Conservation (phyloP, 1,140 invertebrate genomes). For the Neotoxoptera formosana region DNA sequence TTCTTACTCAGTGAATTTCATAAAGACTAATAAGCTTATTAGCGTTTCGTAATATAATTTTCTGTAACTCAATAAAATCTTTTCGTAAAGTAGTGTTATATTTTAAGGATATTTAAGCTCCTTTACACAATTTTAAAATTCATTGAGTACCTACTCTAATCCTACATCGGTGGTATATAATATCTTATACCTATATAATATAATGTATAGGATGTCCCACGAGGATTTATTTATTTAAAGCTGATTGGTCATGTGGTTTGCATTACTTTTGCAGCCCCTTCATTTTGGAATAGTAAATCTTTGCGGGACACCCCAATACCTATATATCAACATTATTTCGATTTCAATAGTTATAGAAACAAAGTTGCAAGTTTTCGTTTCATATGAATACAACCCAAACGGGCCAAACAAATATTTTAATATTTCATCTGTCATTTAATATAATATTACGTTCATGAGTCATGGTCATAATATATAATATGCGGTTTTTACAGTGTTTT, state of each 20-base stretch:
- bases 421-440: neutral
- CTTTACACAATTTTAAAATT: slow-evolving; percentile 7
- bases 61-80: neutral
- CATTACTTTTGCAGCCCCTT: neutral
- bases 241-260: slow-evolving; percentile 8
- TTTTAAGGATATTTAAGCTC: neutral
- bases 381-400: neutral
- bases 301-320: neutral
- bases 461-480: neutral
- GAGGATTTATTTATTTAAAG: slow-evolving; percentile 12
- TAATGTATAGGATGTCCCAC: neutral
- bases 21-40: neutral
- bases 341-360: neutral
- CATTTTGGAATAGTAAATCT: neutral
- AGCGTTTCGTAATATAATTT: neutral
- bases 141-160: neutral
- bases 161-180: neutral
- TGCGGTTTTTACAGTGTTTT: neutral
- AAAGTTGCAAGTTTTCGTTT: neutral
- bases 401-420: neutral
- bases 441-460: neutral
- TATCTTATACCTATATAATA: neutral
- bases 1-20: neutral
- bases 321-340: neutral
- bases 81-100: neutral